phyloP scores from a whole-genome alignment of 2,113 vertebrate species.

The Macquaria australasica region DNA sequence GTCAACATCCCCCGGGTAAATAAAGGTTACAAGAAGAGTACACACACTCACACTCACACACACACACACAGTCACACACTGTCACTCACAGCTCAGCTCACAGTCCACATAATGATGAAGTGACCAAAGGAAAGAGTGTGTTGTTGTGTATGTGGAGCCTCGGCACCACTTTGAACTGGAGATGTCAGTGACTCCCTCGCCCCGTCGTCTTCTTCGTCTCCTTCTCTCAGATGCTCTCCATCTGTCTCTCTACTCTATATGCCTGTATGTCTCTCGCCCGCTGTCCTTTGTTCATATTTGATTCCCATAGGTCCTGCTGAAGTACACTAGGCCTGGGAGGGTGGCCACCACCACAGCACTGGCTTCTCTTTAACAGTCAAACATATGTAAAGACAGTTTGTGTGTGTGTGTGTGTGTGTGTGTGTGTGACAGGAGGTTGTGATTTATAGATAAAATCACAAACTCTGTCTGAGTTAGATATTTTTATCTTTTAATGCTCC shows the following conservation, averaged over 20 bases:
- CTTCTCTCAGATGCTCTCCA: slow-evolving; percentile 49
- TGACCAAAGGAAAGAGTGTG: slow-evolving; percentile 61
- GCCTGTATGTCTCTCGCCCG: slow-evolving; percentile 32
- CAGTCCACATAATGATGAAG: slow-evolving; percentile 66
- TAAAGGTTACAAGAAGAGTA: slow-evolving; percentile 49
- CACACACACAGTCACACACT: slow-evolving; percentile 20
- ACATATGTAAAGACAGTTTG: slow-evolving; percentile 57
- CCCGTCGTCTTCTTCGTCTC: slow-evolving; percentile 25
- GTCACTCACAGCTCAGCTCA: slow-evolving; percentile 51
- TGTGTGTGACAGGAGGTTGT: not conserved
- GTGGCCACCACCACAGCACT: not conserved
- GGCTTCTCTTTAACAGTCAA: slow-evolving; percentile 63
- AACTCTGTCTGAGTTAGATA: not conserved
- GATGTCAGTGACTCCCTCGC: slow-evolving; percentile 63
- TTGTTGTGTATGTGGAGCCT: slow-evolving; percentile 60
- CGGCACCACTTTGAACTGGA: slow-evolving; percentile 71
- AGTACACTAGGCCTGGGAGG: slow-evolving; percentile 41
- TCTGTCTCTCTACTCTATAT: slow-evolving; percentile 24
- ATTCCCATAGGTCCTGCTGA: slow-evolving; percentile 72
- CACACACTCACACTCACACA: slow-evolving; percentile 17
- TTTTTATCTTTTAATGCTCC: slow-evolving; percentile 5
- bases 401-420: not conserved
- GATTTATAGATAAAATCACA: slow-evolving; percentile 23
- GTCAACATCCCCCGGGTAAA: slow-evolving; percentile 40
- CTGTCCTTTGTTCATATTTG: slow-evolving; percentile 77